A percentile compares a stretch with the other conserved stretches of the same genome.
These are phyloP conservation scores for Thaleichthys pacificus DNA, from an alignment of 2,797 vertebrate species.

Conservation along the genomic window DNA sequence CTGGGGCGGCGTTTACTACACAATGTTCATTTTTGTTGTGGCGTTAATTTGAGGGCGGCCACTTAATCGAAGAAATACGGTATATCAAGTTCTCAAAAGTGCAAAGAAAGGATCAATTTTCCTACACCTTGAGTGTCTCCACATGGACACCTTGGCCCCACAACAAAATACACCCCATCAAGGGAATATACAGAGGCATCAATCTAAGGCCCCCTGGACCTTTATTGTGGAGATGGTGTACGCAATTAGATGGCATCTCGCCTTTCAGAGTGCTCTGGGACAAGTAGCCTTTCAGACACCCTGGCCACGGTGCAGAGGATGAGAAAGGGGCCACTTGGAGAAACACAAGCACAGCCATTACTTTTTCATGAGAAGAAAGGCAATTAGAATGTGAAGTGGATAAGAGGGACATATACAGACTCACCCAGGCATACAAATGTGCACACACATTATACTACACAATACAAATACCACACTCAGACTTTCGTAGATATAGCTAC, in stretches of 20 bases:
- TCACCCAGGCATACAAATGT: background rate
- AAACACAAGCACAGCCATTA: slow-evolving; percentile 11
- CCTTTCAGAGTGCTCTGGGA: slow-evolving; percentile 28
- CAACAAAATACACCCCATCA: background rate
- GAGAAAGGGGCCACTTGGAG: background rate
- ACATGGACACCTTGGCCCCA: background rate
- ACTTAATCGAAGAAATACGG: too few species aligned
- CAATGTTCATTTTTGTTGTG: too few species aligned
- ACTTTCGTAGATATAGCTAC: background rate
- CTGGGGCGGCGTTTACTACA: too few species aligned
- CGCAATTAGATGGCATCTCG: slow-evolving; percentile 33
- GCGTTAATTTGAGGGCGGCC: too few species aligned
- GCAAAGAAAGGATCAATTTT: background rate
- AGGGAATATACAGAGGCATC: background rate
- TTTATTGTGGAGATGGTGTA: slow-evolving; percentile 36
- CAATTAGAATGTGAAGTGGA: slow-evolving; percentile 13
- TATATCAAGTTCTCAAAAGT: background rate
- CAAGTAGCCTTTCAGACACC: slow-evolving; percentile 28
- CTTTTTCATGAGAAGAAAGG: slow-evolving; percentile 21
- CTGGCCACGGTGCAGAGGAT: background rate
- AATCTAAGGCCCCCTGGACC: slow-evolving; percentile 3
- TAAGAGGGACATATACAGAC: slow-evolving; percentile 6
- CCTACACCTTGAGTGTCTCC: background rate
- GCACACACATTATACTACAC: background rate
- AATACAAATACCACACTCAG: background rate